Conservation (phyloP, 1,140 invertebrate species). For the Ruditapes philippinarum region DNA sequence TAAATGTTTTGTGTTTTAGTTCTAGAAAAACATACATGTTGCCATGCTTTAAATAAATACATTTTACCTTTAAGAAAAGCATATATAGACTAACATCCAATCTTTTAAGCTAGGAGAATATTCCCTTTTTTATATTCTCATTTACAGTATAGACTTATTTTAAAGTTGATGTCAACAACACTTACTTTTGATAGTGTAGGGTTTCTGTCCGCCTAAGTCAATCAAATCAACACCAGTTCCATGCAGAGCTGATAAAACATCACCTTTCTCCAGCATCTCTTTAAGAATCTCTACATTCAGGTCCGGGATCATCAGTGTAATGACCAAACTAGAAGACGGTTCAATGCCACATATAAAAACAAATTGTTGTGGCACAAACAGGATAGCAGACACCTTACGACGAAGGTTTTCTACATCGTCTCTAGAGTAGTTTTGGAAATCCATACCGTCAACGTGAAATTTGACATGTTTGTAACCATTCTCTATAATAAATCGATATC, state of each 20-base stretch:
- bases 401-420: background rate
- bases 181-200: background rate
- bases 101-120: no score
- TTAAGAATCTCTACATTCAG: background rate
- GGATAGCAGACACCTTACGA: background rate
- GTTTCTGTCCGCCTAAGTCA: background rate
- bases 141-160: no score
- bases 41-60: no score
- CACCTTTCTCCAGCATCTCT: background rate
- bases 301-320: background rate
- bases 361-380: background rate
- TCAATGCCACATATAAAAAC: background rate
- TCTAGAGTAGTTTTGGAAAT: conserved; percentile 1
- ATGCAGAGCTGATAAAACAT: background rate
- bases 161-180: no score
- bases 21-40: no score
- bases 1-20: no score
- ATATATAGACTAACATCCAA: no score
- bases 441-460: background rate
- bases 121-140: no score
- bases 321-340: background rate
- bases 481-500: no score
- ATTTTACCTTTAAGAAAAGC: no score
- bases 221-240: background rate
- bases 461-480: conserved; percentile 11